Percentiles rank a stretch among this genome's conserved stretches.
These are phyloP conservation scores for Labia minor DNA, from an alignment of 2,888 invertebrate species.

Conservation along the genomic window DNA sequence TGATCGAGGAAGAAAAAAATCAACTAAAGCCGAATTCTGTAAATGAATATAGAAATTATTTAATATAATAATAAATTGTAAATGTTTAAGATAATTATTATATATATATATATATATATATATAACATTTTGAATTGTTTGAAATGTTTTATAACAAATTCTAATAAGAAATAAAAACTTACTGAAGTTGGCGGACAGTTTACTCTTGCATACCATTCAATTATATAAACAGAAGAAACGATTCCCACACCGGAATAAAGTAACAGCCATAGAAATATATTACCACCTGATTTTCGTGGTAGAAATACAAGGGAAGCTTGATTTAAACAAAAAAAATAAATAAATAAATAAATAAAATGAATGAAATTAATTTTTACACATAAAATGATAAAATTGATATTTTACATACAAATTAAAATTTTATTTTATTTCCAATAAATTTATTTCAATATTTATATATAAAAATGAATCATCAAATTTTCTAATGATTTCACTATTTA, in stretches of 20 bases:
- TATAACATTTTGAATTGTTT: too few species aligned
- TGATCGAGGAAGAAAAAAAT: background rate
- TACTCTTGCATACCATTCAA: constrained; percentile 74
- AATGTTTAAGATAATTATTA: too few species aligned
- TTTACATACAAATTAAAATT: too few species aligned
- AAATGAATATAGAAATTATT: background rate
- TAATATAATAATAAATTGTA: too few species aligned
- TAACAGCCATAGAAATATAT: constrained; percentile 74
- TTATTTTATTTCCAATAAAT: too few species aligned
- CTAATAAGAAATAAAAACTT: constrained; percentile 26
- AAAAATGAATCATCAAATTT: background rate
- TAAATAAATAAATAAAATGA: too few species aligned
- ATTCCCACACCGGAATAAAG: constrained; percentile 68
- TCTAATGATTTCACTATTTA: too few species aligned
- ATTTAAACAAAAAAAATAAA: constrained; percentile 22
- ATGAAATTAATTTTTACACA: background rate
- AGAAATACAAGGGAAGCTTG: constrained; percentile 37
- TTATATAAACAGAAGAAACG: constrained; percentile 63
- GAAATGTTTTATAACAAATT: too few species aligned
- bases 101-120: too few species aligned
- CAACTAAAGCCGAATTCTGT: background rate
- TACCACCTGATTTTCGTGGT: constrained; percentile 44
- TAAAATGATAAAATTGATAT: background rate
- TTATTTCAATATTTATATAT: background rate
- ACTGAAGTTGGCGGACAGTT: constrained; percentile 51